phyloP scores from a whole-genome alignment of 2,797 vertebrate genomes.

The Acomys russatus region DNA sequence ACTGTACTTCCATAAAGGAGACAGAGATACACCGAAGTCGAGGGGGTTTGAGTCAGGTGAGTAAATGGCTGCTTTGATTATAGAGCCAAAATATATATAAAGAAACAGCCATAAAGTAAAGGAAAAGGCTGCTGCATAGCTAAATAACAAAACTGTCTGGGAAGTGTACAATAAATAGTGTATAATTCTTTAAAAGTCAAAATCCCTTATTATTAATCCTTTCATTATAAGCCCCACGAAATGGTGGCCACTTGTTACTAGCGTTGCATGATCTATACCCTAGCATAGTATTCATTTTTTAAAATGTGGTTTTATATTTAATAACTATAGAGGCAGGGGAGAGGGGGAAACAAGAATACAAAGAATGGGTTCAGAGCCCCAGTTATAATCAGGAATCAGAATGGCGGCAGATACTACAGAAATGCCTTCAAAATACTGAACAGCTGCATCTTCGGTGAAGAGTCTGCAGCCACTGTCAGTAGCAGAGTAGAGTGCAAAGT shows the following conservation, averaged over 20 bases:
- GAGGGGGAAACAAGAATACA: not conserved
- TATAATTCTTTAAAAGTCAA: not conserved
- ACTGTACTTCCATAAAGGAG: slow-evolving; percentile 90
- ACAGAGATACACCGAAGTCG: slow-evolving; percentile 86
- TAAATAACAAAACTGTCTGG: not conserved
- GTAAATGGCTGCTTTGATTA: not conserved
- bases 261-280: not conserved
- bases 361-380: not conserved
- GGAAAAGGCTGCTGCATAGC: not conserved
- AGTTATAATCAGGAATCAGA: not conserved
- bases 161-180: not conserved
- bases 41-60: slow-evolving; percentile 87
- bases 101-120: not conserved
- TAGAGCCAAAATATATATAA: not conserved
- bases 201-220: slow-evolving; percentile 6
- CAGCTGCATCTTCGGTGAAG: not conserved
- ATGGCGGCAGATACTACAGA: not conserved
- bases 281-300: not conserved
- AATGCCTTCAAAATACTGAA: not conserved
- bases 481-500: not conserved
- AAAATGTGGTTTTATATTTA: not conserved
- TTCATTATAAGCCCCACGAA: not conserved
- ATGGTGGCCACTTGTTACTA: not conserved
- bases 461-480: not conserved
- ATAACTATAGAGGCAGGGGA: not conserved